Evolutionary conservation across 2,797 vertebrate genomes (phyloP), one percentile per base, ranked within the genome.

Genomic region (Urosaurus nigricauda): DNA sequence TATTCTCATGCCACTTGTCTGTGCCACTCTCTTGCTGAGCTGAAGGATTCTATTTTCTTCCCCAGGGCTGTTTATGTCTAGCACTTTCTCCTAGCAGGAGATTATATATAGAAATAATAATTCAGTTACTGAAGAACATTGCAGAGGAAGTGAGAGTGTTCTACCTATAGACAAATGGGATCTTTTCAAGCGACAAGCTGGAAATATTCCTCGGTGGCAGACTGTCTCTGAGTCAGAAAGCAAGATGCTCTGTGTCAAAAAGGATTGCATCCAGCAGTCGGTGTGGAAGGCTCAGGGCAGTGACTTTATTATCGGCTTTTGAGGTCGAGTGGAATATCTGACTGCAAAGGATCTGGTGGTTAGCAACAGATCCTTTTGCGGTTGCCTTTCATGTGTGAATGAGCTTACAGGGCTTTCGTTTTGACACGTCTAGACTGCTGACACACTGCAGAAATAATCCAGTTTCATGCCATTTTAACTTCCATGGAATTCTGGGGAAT

Each of bases 161-260:
- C 40, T 92, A 91, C 91, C 56, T 85, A 91, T 90, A 94, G 90
- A 90, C 88, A 94, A 91, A 93, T 79, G 93, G 13, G 80, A 56
- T 92, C 87, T 91, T 93, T 93, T 93, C 89, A 85, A 93, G 92
- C 93, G 92, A 92, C 35, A 90, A 91, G 93, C 91, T 90, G 92
- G 89, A 90, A 92, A 93, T 93, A 87, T 86, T 71, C 19, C 21
- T 0, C 75, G 58, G 79, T 88, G 87, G 88, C 86, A n/a, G 53
- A 53, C 12, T 5, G 53, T 43, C 68, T 74, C 13, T 65, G 86
- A 82, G 24, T 37, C 47, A 51, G 19, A 8, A 51, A 65, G 53
- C 35, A 2, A 21, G 47, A 43, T 13, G 14, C 26, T 32, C 47
- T 3, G 26, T 43, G 32, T 60, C 32, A n/a, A 13, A 24, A 75